These are phyloP conservation scores for human DNA, from an alignment of 2,113 vertebrate species.

Conservation along the genomic window GRCh38 chr11:132209501-132210000, in stretches of 20 bases:
- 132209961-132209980: background rate
- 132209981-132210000: background rate
- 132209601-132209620: background rate
- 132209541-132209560: background rate
- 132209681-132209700: background rate
- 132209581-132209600: background rate
- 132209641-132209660: background rate
- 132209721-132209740: background rate
- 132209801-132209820: background rate
- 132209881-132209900: fast-evolving
- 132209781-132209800: background rate
- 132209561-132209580: background rate
- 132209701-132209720: background rate
- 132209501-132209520: background rate
- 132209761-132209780: background rate
- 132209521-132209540: background rate
- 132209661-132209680: background rate
- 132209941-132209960: background rate
- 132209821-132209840: background rate
- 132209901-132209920: background rate
- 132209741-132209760: background rate
- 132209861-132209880: background rate
- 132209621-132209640: background rate
- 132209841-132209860: background rate
- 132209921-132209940: background rate